These are phyloP conservation scores for Cacatua alba DNA, from an alignment of 2,113 vertebrate species.

Conservation along the genomic window DNA sequence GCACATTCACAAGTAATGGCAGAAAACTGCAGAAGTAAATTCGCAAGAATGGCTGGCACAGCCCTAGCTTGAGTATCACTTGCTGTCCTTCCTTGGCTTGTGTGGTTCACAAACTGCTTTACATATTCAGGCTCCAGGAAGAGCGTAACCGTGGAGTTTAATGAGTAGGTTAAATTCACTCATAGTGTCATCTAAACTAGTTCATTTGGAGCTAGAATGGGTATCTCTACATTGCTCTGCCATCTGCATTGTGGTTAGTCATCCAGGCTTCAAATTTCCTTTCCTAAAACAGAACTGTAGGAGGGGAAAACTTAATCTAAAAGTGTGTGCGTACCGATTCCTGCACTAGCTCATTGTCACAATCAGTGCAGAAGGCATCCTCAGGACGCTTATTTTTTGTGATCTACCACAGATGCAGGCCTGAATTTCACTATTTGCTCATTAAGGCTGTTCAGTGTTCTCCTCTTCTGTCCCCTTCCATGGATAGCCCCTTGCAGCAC, in stretches of 20 bases:
- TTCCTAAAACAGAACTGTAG: constrained; percentile 54
- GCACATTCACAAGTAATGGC: neutral
- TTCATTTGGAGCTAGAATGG: neutral
- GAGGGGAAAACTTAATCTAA: constrained; percentile 39
- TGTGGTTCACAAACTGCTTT: neutral
- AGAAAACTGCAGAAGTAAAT: neutral
- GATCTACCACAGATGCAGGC: neutral
- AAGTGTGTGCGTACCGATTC: neutral
- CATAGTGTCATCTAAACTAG: neutral
- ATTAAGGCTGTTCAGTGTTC: neutral
- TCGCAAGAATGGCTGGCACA: constrained; percentile 8
- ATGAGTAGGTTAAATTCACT: constrained; percentile 8
- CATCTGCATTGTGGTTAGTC: constrained; percentile 62
- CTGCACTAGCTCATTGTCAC: constrained; percentile 10
- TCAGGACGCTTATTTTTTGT: neutral
- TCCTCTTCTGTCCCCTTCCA: neutral
- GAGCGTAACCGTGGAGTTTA: neutral
- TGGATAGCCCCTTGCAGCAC: neutral
- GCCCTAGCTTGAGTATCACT: neutral
- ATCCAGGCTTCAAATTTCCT: constrained; percentile 43
- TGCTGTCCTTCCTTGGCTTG: constrained; percentile 4
- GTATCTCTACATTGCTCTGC: neutral
- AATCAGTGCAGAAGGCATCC: neutral
- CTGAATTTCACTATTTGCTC: neutral
- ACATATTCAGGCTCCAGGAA: neutral